Conservation (phyloP, 2,888 invertebrate genomes). For the Neocrepidodera transversa region DNA sequence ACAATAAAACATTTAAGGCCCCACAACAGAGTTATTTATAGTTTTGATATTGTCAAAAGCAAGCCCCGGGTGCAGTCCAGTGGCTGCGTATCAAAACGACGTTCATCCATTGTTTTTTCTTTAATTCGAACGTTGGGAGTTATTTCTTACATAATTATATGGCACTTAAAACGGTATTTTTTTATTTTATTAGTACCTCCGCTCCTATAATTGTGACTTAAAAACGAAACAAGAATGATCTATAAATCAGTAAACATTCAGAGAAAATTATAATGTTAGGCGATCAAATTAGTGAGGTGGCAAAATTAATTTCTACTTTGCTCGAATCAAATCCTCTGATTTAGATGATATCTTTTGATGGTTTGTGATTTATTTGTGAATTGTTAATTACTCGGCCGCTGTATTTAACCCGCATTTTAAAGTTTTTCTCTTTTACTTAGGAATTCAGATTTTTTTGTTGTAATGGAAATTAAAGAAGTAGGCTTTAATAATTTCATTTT, state of each 20-base stretch:
- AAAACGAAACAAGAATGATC: slow-evolving; percentile 37
- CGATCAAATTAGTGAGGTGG: slow-evolving; percentile 33
- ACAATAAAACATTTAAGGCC: slow-evolving; percentile 55
- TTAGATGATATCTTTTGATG: slow-evolving; percentile 31
- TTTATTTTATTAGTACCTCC: slow-evolving; percentile 47
- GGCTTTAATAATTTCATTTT: no score
- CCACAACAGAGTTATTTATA: slow-evolving; percentile 54
- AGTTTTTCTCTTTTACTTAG: no score
- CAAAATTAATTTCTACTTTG: slow-evolving; percentile 37
- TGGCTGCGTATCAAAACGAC: slow-evolving; percentile 43
- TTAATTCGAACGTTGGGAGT: slow-evolving; percentile 39
- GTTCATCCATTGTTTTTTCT: slow-evolving; percentile 37
- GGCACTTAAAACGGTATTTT: slow-evolving; percentile 45
- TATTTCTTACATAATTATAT: slow-evolving; percentile 51
- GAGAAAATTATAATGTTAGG: slow-evolving; percentile 34
- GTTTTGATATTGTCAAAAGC: slow-evolving; percentile 56
- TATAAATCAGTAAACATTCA: slow-evolving; percentile 41
- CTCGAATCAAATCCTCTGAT: slow-evolving; percentile 30
- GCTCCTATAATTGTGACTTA: slow-evolving; percentile 41
- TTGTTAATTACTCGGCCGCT: slow-evolving; percentile 32
- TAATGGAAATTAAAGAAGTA: no score
- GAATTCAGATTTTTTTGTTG: no score
- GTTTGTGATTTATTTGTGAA: slow-evolving; percentile 31
- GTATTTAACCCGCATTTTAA: no score
- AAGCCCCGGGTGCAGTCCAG: slow-evolving; percentile 48